These are phyloP conservation scores for Pachyseris speciosa DNA, from an alignment of 64 coral and sea anemone genomes.

Conservation along the genomic window DNA sequence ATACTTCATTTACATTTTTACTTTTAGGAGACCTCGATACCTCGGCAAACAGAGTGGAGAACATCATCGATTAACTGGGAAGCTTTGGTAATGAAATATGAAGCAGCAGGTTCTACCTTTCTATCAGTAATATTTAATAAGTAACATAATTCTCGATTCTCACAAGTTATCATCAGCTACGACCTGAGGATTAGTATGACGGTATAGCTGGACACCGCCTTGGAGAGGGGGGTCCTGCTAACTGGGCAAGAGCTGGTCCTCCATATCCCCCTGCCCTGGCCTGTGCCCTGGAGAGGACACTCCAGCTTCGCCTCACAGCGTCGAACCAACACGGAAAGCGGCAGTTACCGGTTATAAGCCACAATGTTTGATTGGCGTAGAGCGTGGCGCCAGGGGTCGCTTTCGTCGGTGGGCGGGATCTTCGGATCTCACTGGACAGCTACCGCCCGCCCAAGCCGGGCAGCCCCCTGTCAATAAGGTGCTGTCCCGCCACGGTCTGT, in stretches of 20 bases:
- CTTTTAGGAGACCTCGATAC: background rate
- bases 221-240: too few relatives aligned
- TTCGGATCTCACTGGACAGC: conserved; percentile 46
- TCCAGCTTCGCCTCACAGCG: conserved; percentile 1
- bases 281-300: conserved; percentile 35
- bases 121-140: too few relatives aligned
- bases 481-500: conserved; percentile 25
- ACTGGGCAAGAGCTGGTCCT: conserved; percentile 21
- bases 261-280: background rate
- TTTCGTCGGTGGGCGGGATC: conserved; percentile 59
- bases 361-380: conserved; percentile 53
- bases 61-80: background rate
- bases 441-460: conserved; percentile 68
- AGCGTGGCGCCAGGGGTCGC: conserved; percentile 36
- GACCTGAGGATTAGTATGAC: too few relatives aligned
- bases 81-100: background rate
- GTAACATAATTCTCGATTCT: too few relatives aligned
- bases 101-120: background rate
- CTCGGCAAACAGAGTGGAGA: background rate
- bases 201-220: too few relatives aligned
- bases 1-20: background rate
- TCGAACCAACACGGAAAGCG: conserved; percentile 37
- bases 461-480: conserved; percentile 67
- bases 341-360: conserved; percentile 67
- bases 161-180: too few relatives aligned